Evolutionary conservation across 2,113 vertebrate species (phyloP).

Genomic region (Aegypius monachus): DNA sequence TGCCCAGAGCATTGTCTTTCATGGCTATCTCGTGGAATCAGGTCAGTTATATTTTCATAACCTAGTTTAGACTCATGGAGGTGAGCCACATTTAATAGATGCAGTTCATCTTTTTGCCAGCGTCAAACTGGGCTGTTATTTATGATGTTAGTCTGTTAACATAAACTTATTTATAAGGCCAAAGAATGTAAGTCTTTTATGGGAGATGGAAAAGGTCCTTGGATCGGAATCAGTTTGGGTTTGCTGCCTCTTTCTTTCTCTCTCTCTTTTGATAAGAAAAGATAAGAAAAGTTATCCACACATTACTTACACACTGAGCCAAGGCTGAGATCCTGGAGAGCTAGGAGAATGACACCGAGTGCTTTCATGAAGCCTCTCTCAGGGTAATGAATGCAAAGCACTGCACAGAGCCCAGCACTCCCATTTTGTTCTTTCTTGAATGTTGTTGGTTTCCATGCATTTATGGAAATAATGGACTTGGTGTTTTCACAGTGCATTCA

Average conservation of each 20-base stretch:
- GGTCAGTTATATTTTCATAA: not conserved
- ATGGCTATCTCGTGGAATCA: not conserved
- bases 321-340: not conserved
- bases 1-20: not conserved
- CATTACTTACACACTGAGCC: rapidly evolving
- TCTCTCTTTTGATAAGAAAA: not conserved
- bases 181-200: not conserved
- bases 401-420: not conserved
- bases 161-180: not conserved
- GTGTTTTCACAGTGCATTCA: not conserved
- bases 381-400: not conserved
- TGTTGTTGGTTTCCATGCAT: not conserved
- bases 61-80: not conserved
- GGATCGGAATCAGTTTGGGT: not conserved
- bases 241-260: not conserved
- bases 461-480: not conserved
- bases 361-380: not conserved
- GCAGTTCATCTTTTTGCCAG: not conserved
- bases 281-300: not conserved
- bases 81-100: not conserved
- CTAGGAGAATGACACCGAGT: not conserved
- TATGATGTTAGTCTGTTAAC: not conserved
- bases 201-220: not conserved
- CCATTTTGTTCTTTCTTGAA: not conserved
- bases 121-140: not conserved